Conservation (phyloP, 2,888 invertebrate species). For the Caenorhabditis panamensis region DNA sequence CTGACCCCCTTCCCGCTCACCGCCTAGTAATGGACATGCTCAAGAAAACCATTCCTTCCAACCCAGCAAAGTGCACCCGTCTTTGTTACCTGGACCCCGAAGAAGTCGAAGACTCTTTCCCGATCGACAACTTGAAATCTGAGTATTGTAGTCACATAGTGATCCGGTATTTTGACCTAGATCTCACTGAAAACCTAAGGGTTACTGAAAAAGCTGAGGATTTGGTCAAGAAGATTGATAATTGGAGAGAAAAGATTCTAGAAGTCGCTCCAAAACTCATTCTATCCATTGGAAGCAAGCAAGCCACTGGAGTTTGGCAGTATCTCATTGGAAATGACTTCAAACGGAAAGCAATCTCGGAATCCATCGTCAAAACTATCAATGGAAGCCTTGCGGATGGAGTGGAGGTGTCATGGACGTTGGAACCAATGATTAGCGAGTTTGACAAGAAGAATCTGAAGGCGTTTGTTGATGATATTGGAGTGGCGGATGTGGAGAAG, state of each 20-base stretch:
- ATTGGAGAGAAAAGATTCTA: constrained; percentile 38
- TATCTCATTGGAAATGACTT: constrained; percentile 46
- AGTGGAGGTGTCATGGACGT: constrained; percentile 62
- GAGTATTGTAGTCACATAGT: constrained; percentile 57
- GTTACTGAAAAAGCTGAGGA: constrained; percentile 5
- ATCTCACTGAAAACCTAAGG: constrained; percentile 16
- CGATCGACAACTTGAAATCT: constrained; percentile 47
- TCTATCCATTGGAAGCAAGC: constrained; percentile 44
- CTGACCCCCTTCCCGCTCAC: constrained; percentile 52
- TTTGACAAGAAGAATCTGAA: constrained; percentile 58
- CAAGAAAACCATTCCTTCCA: constrained; percentile 17
- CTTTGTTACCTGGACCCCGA: constrained; percentile 53
- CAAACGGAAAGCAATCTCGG: constrained; percentile 32
- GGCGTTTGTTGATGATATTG: constrained; percentile 52
- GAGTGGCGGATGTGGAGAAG: constrained; percentile 4
- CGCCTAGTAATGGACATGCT: constrained; percentile 26
- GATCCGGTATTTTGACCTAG: constrained; percentile 47
- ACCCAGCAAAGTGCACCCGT: constrained; percentile 42
- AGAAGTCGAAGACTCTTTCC: constrained; percentile 33
- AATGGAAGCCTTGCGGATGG: constrained; percentile 42
- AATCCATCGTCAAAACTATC: constrained; percentile 15
- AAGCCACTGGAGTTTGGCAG: constrained; percentile 31
- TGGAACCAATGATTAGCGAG: constrained; percentile 45
- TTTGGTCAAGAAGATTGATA: constrained; percentile 31
- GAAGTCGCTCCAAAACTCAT: constrained; percentile 41